Conservation (phyloP, 2,888 invertebrate genomes). For the Stomorhina lunata region DNA sequence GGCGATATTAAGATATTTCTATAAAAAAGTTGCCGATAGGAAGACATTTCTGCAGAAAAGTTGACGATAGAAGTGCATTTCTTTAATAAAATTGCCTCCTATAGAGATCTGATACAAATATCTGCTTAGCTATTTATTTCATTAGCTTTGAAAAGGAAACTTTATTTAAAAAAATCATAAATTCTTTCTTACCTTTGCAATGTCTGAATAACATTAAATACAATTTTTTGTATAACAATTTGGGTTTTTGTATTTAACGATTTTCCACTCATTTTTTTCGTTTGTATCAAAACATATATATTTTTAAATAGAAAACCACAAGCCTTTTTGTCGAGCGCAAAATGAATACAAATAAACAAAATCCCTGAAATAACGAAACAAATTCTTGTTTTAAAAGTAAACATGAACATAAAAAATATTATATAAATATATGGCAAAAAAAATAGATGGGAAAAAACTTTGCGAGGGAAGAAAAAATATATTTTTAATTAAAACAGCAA, state of each 20-base stretch:
- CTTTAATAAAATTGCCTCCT: too few species aligned
- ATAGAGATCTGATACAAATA: too few species aligned
- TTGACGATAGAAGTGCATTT: too few species aligned
- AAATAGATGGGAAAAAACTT: slow-evolving; percentile 9
- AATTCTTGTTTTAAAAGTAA: slow-evolving; percentile 11
- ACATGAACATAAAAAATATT: slow-evolving; percentile 4
- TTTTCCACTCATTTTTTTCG: not conserved
- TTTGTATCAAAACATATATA: too few species aligned
- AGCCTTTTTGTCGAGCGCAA: slow-evolving; percentile 36
- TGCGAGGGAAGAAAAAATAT: slow-evolving; percentile 30
- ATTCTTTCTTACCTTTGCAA: not conserved
- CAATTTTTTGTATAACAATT: not conserved
- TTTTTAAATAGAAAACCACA: slow-evolving; percentile 48
- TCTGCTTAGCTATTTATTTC: too few species aligned
- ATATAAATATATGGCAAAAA: not conserved
- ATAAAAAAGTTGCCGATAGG: too few species aligned
- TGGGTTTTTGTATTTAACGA: not conserved
- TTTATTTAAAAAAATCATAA: not conserved
- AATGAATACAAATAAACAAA: slow-evolving; percentile 35
- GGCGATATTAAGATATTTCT: too few species aligned
- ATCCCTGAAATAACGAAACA: slow-evolving; percentile 24
- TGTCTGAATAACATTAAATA: not conserved
- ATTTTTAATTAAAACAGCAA: slow-evolving; percentile 64
- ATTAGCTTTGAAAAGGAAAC: not conserved
- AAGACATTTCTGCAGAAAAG: too few species aligned